Evolutionary conservation across 2,888 invertebrate species (phyloP).

Genomic region (Trachelus stipa): DNA sequence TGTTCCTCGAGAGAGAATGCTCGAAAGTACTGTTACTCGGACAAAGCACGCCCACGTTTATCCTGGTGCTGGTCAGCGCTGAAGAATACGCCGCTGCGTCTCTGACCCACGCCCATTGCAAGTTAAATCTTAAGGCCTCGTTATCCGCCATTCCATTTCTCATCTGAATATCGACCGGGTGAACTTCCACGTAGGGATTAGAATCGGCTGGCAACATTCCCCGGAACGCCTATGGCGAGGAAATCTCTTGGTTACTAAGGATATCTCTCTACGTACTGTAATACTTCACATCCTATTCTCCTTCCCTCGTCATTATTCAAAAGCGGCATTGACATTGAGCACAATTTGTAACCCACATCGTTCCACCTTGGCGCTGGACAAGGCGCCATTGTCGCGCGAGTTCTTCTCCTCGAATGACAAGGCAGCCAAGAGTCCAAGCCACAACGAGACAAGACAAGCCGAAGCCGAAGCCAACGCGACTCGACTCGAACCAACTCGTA

Average conservation of each 20-base stretch:
- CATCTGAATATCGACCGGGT: not conserved
- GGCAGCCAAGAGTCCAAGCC: not conserved
- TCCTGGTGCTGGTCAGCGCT: not conserved
- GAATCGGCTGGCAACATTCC: not conserved
- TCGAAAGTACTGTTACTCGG: slow-evolving; percentile 34
- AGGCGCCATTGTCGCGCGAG: slow-evolving; percentile 3
- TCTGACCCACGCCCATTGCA: not conserved
- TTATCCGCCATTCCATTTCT: not conserved
- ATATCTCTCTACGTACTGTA: not conserved
- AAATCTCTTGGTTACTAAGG: not conserved
- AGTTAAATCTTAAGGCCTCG: not conserved
- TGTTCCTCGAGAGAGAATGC: slow-evolving; percentile 9
- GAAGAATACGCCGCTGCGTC: not conserved
- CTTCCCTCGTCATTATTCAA: not conserved
- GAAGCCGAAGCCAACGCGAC: not conserved
- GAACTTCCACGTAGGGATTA: not conserved
- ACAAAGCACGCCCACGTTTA: slow-evolving; percentile 41
- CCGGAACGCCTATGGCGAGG: not conserved
- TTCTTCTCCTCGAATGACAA: not conserved
- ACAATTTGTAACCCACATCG: slow-evolving; percentile 8
- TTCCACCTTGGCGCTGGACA: slow-evolving; percentile 6
- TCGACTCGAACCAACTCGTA: not conserved
- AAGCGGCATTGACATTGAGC: slow-evolving; percentile 2
- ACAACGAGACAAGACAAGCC: not conserved
- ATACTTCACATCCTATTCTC: not conserved